A percentile compares a stretch with the other conserved stretches of the same genome.
phyloP scores from a whole-genome alignment of 2,113 vertebrate genomes.

The Asarcornis scutulata region DNA sequence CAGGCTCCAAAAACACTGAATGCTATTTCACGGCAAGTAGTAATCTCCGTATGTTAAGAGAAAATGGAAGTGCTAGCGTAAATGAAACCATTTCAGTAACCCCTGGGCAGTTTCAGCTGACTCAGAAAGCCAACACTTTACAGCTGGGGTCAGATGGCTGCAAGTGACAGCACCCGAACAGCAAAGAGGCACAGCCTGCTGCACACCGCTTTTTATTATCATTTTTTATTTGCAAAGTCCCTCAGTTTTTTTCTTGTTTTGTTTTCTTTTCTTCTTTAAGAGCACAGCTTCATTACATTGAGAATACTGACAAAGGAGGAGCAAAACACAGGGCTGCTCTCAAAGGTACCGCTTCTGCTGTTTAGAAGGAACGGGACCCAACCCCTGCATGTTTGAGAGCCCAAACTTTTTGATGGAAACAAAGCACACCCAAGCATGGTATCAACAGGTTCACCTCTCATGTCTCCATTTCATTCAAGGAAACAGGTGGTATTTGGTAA shows the following conservation, averaged over 20 bases:
- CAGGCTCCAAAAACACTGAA: neutral
- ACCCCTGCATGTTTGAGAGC: neutral
- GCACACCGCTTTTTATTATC: no score
- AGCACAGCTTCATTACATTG: neutral
- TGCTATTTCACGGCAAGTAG: neutral
- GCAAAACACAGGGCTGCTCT: neutral
- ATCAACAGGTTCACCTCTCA: accelerated
- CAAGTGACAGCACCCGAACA: neutral
- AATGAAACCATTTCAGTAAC: neutral
- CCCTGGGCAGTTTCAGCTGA: neutral
- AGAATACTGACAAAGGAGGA: neutral
- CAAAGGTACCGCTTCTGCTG: neutral
- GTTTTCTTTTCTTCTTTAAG: no score
- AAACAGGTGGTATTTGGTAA: neutral
- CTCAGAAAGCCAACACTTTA: accelerated
- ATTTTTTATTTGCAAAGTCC: no score
- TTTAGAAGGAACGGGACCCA: neutral
- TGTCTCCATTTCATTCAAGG: neutral
- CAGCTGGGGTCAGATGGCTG: neutral
- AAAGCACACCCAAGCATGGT: accelerated
- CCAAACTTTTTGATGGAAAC: neutral
- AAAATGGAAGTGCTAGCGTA: neutral
- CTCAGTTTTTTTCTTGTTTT: no score
- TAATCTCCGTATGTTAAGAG: neutral
- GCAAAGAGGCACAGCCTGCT: neutral